Percentiles rank a stretch among this genome's conserved stretches.
Conservation (phyloP, 92 coral and sea anemone species). For the Siderastrea radians region DNA sequence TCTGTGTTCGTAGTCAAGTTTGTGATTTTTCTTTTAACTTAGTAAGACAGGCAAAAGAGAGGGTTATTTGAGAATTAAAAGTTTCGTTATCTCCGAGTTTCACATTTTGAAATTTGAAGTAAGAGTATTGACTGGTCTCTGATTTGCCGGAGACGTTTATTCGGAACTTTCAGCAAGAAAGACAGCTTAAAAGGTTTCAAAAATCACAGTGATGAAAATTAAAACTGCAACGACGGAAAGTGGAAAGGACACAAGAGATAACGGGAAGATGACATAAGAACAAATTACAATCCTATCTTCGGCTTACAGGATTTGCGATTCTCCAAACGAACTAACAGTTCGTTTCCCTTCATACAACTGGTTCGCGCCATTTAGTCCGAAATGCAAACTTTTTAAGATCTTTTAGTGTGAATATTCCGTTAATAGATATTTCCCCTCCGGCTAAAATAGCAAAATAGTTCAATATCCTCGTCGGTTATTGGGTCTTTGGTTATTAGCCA, state of each 20-base stretch:
- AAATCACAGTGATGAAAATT: slow-evolving; percentile 38
- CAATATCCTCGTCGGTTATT: slow-evolving; percentile 27
- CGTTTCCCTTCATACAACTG: neutral
- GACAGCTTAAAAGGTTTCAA: slow-evolving; percentile 51
- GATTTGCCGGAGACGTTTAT: slow-evolving; percentile 40
- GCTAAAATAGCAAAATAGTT: slow-evolving; percentile 26
- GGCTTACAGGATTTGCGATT: neutral
- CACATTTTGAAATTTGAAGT: slow-evolving; percentile 1
- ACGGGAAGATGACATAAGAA: slow-evolving; percentile 22
- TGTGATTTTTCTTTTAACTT: neutral
- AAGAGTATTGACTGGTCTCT: neutral
- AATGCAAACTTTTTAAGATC: slow-evolving; percentile 1
- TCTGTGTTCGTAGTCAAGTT: neutral
- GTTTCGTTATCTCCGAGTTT: slow-evolving; percentile 15
- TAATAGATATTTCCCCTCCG: slow-evolving; percentile 33
- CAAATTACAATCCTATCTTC: neutral
- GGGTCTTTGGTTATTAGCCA: slow-evolving; percentile 19
- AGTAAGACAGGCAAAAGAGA: neutral
- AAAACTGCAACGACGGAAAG: slow-evolving; percentile 34
- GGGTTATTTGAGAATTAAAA: neutral
- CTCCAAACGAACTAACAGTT: neutral
- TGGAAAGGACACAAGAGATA: slow-evolving; percentile 29
- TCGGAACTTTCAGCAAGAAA: neutral
- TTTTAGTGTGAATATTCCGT: slow-evolving; percentile 18
- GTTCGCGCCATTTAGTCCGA: neutral